These are phyloP conservation scores for Strigops habroptila DNA, from an alignment of 2,113 vertebrate genomes.

Conservation along the genomic window DNA sequence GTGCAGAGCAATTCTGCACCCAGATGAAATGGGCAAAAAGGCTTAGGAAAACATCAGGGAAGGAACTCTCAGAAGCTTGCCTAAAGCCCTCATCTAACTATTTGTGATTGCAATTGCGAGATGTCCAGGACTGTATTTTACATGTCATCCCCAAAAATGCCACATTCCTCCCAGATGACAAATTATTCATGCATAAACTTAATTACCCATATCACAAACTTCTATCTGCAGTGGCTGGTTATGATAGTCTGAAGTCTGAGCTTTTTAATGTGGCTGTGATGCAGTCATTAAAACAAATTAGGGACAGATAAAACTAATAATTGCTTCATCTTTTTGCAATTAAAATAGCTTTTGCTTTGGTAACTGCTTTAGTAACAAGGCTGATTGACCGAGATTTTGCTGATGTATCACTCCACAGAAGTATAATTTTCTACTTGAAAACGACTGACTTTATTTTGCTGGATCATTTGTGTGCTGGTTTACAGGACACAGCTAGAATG, in stretches of 20 bases:
- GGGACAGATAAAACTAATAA: constrained; percentile 11
- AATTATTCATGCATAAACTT: constrained; percentile 45
- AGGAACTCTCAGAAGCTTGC: neutral
- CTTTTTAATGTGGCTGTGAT: constrained; percentile 3
- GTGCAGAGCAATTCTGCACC: neutral
- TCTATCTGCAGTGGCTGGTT: neutral
- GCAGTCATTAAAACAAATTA: constrained; percentile 23
- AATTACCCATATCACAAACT: constrained; percentile 31
- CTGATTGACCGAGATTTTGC: neutral
- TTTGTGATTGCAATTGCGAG: neutral
- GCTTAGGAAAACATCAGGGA: neutral
- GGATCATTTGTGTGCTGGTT: neutral
- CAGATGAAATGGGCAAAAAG: neutral
- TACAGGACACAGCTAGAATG: neutral
- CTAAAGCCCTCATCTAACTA: neutral
- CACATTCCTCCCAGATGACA: neutral
- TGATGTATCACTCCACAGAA: neutral
- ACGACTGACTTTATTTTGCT: neutral
- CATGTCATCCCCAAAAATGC: constrained; percentile 25
- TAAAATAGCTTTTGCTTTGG: neutral
- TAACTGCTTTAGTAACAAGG: neutral
- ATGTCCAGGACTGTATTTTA: constrained; percentile 16
- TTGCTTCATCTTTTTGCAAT: neutral
- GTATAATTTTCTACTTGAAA: neutral
- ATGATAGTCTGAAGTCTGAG: neutral